Percentiles rank a stretch among this genome's conserved stretches.
phyloP scores from a whole-genome alignment of 2,888 invertebrate species.

The Cloeon dipterum region DNA sequence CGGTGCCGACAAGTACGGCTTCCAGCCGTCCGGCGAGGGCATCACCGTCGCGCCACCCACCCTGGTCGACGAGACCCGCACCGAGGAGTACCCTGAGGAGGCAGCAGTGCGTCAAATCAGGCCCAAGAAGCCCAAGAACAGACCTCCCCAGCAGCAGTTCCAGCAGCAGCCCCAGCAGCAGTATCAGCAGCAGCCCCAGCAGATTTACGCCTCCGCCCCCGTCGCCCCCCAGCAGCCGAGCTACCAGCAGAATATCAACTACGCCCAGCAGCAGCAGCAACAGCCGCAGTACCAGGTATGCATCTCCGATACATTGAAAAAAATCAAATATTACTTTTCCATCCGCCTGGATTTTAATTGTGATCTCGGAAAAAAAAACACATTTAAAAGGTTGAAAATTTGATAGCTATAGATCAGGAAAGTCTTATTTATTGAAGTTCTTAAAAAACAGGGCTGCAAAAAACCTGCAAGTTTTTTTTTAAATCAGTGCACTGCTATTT shows the following conservation, averaged over 20 bases:
- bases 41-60: conserved; percentile 43
- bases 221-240: conserved; percentile 7
- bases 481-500: too few species aligned
- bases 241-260: conserved; percentile 9
- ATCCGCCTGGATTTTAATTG: too few species aligned
- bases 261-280: conserved; percentile 5
- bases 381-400: too few species aligned
- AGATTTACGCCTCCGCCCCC: conserved; percentile 5
- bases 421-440: too few species aligned
- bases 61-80: conserved; percentile 19
- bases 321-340: too few species aligned
- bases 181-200: conserved; percentile 6
- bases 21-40: conserved; percentile 68
- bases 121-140: conserved; percentile 9
- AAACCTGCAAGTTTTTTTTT: too few species aligned
- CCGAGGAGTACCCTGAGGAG: conserved; percentile 6
- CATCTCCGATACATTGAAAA: too few species aligned
- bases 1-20: conserved; percentile 69
- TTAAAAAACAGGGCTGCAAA: too few species aligned
- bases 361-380: too few species aligned
- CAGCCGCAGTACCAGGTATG: conserved; percentile 6
- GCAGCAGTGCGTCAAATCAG: conserved; percentile 1
- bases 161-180: conserved; percentile 10
- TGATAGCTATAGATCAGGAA: too few species aligned
- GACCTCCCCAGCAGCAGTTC: conserved; percentile 8